A percentile compares a stretch with the other conserved stretches of the same genome.
Evolutionary conservation across 2,797 vertebrate species (phyloP).

Genomic region (Pantherophis alleghaniensis): DNA sequence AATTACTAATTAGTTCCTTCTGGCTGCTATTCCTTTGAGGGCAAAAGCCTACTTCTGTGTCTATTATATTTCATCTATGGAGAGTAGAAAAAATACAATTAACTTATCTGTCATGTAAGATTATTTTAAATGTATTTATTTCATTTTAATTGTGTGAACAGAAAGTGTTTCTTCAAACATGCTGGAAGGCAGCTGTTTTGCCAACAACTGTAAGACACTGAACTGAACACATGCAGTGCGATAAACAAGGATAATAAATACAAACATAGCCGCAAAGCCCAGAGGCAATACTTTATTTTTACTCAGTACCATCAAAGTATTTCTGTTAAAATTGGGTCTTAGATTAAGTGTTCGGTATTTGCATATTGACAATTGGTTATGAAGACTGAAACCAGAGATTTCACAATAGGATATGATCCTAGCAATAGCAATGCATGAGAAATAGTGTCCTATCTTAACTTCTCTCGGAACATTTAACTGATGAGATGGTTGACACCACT

Average conservation of each 20-base stretch:
- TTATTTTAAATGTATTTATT: conserved; percentile 49
- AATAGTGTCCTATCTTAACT: neutral
- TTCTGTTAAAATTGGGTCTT: neutral
- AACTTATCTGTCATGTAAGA: conserved; percentile 47
- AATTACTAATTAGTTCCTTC: conserved; percentile 70
- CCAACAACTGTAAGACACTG: conserved; percentile 43
- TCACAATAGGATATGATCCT: neutral
- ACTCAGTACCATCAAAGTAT: neutral
- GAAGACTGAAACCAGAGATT: neutral
- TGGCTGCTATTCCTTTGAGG: conserved; percentile 62
- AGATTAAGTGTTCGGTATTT: neutral
- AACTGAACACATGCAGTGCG: conserved; percentile 28
- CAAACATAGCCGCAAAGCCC: neutral
- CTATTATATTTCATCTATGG: conserved; percentile 62
- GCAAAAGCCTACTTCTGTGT: conserved; percentile 65
- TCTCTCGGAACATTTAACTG: neutral
- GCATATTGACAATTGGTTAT: neutral
- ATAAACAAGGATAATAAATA: neutral
- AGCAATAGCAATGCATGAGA: neutral
- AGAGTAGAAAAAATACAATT: conserved; percentile 65
- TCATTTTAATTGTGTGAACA: conserved; percentile 9
- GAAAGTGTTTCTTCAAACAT: conserved; percentile 1
- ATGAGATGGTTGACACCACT: neutral
- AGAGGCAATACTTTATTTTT: conserved; percentile 37
- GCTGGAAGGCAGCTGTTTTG: neutral